Conservation (phyloP, 2,797 vertebrate species). For the Sarcoramphus papa region DNA sequence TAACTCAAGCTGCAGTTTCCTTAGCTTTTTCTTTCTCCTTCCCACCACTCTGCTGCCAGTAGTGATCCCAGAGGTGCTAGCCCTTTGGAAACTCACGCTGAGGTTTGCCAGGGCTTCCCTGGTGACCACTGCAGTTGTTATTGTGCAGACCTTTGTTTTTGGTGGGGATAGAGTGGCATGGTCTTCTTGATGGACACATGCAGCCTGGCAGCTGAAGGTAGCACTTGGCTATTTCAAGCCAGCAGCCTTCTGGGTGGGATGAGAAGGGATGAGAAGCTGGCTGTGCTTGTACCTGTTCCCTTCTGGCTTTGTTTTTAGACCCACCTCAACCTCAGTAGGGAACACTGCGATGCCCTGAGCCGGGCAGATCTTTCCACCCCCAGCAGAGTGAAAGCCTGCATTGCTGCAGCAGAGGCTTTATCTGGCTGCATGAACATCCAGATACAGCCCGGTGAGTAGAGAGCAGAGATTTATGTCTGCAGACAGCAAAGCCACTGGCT, state of each 20-base stretch:
- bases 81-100: not conserved
- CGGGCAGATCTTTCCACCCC: constrained; percentile 34
- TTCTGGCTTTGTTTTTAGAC: constrained; percentile 11
- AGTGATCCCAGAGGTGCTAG: not conserved
- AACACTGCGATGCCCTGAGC: not conserved
- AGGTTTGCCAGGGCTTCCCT: not conserved
- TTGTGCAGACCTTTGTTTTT: not conserved
- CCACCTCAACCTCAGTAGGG: constrained; percentile 15
- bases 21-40: not conserved
- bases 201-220: not conserved
- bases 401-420: constrained; percentile 31
- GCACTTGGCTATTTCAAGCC: not conserved
- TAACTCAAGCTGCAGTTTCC: not conserved
- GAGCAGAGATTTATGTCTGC: not conserved
- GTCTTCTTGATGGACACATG: rapidly evolving
- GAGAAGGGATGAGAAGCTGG: not conserved
- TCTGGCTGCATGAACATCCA: constrained; percentile 7
- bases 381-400: not conserved
- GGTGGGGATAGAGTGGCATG: not conserved
- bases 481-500: not conserved
- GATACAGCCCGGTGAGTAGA: constrained; percentile 2
- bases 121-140: rapidly evolving
- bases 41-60: not conserved
- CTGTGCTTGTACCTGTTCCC: not conserved
- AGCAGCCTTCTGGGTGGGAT: not conserved